phyloP scores from a whole-genome alignment of 2,797 vertebrate genomes.

The Labroides dimidiatus region DNA sequence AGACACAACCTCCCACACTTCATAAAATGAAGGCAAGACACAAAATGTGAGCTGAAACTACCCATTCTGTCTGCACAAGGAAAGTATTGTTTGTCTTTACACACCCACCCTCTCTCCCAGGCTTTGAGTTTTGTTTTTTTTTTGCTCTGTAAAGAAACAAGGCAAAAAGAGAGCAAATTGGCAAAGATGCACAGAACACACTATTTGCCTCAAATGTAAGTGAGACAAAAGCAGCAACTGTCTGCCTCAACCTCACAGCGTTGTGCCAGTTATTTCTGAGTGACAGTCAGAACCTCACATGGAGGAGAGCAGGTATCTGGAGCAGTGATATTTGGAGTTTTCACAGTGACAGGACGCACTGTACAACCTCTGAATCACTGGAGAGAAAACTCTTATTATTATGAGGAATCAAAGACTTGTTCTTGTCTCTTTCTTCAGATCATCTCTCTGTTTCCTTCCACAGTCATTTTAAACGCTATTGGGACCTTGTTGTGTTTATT shows the following conservation, averaged over 20 bases:
- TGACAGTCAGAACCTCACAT: conserved; percentile 17
- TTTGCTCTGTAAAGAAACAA: conserved; percentile 52
- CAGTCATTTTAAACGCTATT: not conserved
- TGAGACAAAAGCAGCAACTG: conserved; percentile 29
- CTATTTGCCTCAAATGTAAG: conserved; percentile 48
- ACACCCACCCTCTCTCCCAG: conserved; percentile 56
- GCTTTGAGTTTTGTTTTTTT: conserved; percentile 47
- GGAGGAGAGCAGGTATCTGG: not conserved
- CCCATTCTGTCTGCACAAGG: conserved; percentile 77
- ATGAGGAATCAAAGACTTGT: not conserved
- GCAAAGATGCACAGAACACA: conserved; percentile 24
- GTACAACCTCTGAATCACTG: not conserved
- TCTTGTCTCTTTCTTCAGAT: conserved; percentile 3
- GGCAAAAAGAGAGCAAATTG: conserved; percentile 41
- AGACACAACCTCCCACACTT: conserved; percentile 78
- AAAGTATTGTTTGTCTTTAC: conserved; percentile 78
- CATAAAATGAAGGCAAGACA: conserved; percentile 75
- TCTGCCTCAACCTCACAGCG: not conserved
- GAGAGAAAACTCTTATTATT: not conserved
- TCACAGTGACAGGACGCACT: conserved; percentile 32
- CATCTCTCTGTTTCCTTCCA: not conserved
- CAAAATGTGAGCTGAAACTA: conserved; percentile 59
- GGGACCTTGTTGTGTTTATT: not conserved
- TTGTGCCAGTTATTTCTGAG: conserved; percentile 10
- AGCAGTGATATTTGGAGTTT: conserved; percentile 30